Conservation (phyloP, 2,888 invertebrate species). For the Tyria jacobaeae region DNA sequence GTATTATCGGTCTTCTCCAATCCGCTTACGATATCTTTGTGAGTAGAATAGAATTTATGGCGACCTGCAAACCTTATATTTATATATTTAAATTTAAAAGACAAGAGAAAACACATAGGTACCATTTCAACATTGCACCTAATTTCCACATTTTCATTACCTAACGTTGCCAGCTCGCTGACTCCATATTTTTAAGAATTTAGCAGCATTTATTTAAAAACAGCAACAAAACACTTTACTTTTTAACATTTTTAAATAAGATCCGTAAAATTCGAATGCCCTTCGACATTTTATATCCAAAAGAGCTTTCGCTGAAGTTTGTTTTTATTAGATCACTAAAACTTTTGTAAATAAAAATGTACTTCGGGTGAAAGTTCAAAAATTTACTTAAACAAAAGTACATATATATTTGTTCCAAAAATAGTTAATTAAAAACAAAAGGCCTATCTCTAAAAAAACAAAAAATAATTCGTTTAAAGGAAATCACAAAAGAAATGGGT, state of each 20-base stretch:
- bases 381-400: neutral
- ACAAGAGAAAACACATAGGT: too few species aligned
- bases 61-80: neutral
- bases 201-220: too few species aligned
- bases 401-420: conserved; percentile 2
- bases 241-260: too few species aligned
- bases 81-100: neutral
- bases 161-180: too few species aligned
- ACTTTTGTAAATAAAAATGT: neutral
- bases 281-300: too few species aligned
- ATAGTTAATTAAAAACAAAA: conserved; percentile 50
- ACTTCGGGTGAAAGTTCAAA: neutral
- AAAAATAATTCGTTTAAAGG: conserved; percentile 63
- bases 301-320: too few species aligned
- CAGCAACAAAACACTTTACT: too few species aligned
- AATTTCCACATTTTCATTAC: too few species aligned
- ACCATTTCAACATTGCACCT: too few species aligned
- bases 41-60: neutral
- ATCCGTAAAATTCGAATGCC: too few species aligned
- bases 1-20: neutral
- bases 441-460: conserved; percentile 53
- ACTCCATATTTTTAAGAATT: too few species aligned
- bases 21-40: neutral
- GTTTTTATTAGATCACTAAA: neutral
- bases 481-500: conserved; percentile 63